Evolutionary conservation across 1,140 invertebrate genomes (phyloP).

Genomic region (Drosophila albomicans): DNA sequence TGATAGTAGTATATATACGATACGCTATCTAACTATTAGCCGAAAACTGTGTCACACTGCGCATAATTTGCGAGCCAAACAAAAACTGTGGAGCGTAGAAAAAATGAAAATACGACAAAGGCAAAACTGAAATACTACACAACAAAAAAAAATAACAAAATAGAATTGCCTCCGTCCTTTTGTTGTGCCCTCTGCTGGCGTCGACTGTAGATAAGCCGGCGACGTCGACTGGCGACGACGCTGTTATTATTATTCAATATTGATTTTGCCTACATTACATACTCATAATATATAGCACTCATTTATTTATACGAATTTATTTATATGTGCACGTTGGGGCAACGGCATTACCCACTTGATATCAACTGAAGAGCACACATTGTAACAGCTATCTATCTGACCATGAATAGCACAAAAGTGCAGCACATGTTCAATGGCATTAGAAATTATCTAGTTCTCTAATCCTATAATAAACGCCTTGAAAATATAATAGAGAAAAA

Average conservation of each 20-base stretch:
- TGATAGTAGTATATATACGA: constrained; percentile 14
- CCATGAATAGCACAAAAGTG: constrained; percentile 2
- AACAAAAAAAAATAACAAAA: constrained; percentile 21
- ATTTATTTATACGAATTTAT: constrained; percentile 8
- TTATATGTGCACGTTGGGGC: background rate
- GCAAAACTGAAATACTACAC: constrained; percentile 21
- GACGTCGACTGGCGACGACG: constrained; percentile 32
- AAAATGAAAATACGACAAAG: constrained; percentile 13
- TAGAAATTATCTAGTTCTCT: background rate
- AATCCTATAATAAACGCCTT: too few relatives aligned
- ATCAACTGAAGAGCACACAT: background rate
- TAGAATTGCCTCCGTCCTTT: constrained; percentile 21
- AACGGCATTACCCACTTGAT: background rate
- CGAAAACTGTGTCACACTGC: constrained; percentile 62
- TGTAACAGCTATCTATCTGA: background rate
- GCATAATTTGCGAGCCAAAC: constrained; percentile 51
- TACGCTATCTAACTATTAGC: constrained; percentile 59
- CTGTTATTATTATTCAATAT: constrained; percentile 71
- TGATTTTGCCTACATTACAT: constrained; percentile 62
- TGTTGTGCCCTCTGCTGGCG: constrained; percentile 17
- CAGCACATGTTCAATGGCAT: constrained; percentile 5
- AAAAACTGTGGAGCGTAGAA: constrained; percentile 13
- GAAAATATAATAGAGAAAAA: too few relatives aligned
- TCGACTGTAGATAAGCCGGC: constrained; percentile 57
- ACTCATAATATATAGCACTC: constrained; percentile 22